phyloP scores from a whole-genome alignment of 2,113 vertebrate genomes.

The Tragelaphus scriptus region DNA sequence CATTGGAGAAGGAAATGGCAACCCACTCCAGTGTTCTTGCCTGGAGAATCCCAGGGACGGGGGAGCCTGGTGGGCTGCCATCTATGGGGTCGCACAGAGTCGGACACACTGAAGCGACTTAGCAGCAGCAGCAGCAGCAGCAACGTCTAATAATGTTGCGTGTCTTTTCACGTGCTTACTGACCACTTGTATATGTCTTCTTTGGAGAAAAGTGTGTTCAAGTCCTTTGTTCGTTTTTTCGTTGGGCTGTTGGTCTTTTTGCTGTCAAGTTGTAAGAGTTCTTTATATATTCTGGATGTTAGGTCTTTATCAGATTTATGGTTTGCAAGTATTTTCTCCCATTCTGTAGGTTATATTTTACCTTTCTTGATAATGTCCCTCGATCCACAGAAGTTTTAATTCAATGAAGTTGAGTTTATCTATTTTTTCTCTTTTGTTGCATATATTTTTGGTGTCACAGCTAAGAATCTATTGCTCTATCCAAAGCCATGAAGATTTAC shows the following conservation, averaged over 20 bases:
- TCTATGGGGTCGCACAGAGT: neutral
- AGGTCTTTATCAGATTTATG: neutral
- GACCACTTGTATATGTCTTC: neutral
- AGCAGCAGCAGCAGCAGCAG: no score
- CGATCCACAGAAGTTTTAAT: neutral
- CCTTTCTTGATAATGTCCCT: neutral
- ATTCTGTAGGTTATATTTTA: neutral
- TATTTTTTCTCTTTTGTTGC: neutral
- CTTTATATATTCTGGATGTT: neutral
- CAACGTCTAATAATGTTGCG: neutral
- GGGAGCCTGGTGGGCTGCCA: neutral
- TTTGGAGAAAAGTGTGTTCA: neutral
- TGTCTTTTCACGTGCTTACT: neutral
- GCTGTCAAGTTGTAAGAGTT: neutral
- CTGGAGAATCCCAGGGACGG: neutral
- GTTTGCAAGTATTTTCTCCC: neutral
- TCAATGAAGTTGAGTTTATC: neutral
- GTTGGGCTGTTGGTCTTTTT: neutral
- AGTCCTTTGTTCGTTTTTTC: neutral
- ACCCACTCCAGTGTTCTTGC: no score
- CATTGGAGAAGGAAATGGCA: no score
- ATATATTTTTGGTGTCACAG: neutral
- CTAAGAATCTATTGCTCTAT: neutral
- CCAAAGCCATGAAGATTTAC: neutral
- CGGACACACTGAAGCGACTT: fast-evolving